A percentile compares a stretch with the other conserved stretches of the same genome.
phyloP scores from a whole-genome alignment of 2,113 vertebrate species.

The Onychostoma macrolepis region DNA sequence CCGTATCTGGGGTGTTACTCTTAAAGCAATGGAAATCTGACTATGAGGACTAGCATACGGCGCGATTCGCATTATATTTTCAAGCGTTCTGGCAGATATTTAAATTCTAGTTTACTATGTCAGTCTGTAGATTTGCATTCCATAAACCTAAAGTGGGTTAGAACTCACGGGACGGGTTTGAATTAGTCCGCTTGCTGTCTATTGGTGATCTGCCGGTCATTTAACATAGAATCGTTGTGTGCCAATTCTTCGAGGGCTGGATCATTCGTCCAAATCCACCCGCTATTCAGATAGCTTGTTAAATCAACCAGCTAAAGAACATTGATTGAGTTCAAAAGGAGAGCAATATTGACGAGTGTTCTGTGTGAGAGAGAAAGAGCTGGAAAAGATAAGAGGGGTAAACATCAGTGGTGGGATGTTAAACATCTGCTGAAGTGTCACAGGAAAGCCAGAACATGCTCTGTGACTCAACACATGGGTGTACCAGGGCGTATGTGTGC shows the following conservation, averaged over 20 bases:
- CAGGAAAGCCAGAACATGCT: constrained; percentile 50
- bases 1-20: constrained; percentile 40
- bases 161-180: constrained; percentile 4
- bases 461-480: constrained; percentile 66
- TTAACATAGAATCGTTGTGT: not conserved
- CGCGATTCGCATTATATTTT: not conserved
- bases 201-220: constrained; percentile 1
- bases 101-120: not conserved
- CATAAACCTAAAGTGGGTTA: constrained; percentile 24
- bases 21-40: constrained; percentile 10
- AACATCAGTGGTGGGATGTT: constrained; percentile 53
- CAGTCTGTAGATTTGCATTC: constrained; percentile 5
- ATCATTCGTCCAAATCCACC: not conserved
- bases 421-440: constrained; percentile 68
- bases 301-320: not conserved
- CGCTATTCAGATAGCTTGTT: constrained; percentile 12
- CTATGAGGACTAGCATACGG: not conserved
- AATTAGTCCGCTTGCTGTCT: constrained; percentile 8
- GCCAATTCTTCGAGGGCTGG: not conserved
- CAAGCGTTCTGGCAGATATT: not conserved
- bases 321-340: constrained; percentile 1
- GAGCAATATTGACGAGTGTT: constrained; percentile 11
- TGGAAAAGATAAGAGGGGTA: not conserved
- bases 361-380: not conserved
- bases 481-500: constrained; percentile 40